Evolutionary conservation across 2,888 invertebrate genomes (phyloP).

Genomic region (Pachydiplax longipennis): DNA sequence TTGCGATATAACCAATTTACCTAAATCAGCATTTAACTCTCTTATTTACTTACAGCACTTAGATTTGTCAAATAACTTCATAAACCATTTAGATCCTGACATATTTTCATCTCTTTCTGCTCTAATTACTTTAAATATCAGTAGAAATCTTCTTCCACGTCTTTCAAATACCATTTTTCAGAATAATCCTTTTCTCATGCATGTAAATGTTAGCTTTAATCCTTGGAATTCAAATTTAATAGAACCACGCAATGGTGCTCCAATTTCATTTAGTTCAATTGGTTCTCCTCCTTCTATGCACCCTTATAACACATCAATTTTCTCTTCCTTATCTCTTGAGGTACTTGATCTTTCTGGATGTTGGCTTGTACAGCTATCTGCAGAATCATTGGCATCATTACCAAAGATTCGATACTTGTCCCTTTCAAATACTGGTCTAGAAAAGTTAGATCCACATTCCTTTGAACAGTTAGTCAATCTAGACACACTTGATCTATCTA

Average conservation of each 20-base stretch:
- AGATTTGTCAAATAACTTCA: neutral
- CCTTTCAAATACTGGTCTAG: neutral
- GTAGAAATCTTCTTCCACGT: neutral
- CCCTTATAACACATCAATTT: neutral
- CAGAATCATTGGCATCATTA: neutral
- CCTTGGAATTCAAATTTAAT: neutral
- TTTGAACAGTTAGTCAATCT: neutral
- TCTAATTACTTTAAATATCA: neutral
- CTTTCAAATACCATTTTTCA: neutral
- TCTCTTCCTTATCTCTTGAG: neutral
- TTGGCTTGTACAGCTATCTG: neutral
- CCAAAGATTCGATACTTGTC: neutral
- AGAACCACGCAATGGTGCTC: neutral
- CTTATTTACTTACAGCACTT: neutral
- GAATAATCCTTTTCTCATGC: neutral
- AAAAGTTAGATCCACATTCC: neutral
- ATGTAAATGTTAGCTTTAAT: neutral
- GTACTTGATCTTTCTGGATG: neutral
- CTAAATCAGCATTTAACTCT: neutral
- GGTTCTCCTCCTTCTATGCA: neutral
- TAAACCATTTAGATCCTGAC: neutral
- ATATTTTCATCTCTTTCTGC: neutral
- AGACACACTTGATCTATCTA: neutral
- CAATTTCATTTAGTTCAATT: neutral
- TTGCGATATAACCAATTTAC: neutral